Percentiles rank a stretch among this genome's conserved stretches.
These are phyloP conservation scores for Lymantria monacha DNA, from an alignment of 2,888 invertebrate species.

Conservation along the genomic window DNA sequence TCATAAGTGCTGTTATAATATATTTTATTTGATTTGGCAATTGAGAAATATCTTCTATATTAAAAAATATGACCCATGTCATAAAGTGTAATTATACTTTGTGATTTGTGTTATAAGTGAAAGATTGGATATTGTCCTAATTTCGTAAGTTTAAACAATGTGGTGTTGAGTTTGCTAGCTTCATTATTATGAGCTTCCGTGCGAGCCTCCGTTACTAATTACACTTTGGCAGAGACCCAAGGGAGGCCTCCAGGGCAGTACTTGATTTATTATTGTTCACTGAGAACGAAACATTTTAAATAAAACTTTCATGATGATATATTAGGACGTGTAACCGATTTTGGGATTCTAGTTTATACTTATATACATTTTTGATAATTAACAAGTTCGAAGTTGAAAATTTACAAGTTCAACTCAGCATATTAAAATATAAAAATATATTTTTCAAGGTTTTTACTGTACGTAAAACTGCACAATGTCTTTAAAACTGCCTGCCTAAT, in stretches of 20 bases:
- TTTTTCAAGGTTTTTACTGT: no score
- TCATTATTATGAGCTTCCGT: slow-evolving; percentile 63
- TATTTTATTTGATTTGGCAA: no score
- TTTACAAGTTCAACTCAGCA: no score
- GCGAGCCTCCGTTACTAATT: slow-evolving; percentile 67
- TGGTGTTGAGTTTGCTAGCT: slow-evolving; percentile 49
- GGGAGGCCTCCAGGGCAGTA: slow-evolving; percentile 51
- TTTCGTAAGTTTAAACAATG: slow-evolving; percentile 65
- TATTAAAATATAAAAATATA: no score
- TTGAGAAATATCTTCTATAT: no score
- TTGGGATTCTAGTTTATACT: slow-evolving; percentile 11
- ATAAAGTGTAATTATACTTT: not conserved
- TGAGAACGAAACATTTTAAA: slow-evolving; percentile 65
- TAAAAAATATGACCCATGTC: no score
- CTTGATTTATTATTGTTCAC: slow-evolving; percentile 73
- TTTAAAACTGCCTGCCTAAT: no score
- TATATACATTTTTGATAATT: slow-evolving; percentile 6
- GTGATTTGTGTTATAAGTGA: slow-evolving; percentile 16
- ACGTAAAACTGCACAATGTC: no score
- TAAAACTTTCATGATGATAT: slow-evolving; percentile 55
- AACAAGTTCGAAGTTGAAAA: no score
- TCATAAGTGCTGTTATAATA: no score
- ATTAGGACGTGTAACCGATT: slow-evolving; percentile 50
- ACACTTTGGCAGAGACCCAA: slow-evolving; percentile 72
- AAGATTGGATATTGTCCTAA: slow-evolving; percentile 45